A percentile compares a stretch with the other conserved stretches of the same genome.
Evolutionary conservation across 2,113 vertebrate genomes (phyloP).

Genomic region (Hyaena hyaena): DNA sequence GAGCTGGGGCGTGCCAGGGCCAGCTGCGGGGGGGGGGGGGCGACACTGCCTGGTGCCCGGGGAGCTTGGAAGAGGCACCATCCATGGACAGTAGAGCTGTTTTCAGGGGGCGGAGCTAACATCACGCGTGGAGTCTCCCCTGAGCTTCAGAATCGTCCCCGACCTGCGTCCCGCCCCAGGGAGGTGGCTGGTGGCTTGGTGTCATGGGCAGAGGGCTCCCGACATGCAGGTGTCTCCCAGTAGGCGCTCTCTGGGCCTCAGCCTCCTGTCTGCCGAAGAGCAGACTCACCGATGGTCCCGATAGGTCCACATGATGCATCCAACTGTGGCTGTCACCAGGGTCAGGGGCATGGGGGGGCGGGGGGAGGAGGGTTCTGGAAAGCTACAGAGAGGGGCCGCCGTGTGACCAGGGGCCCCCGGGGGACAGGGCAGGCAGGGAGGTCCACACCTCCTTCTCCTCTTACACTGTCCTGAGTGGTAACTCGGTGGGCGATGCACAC

Average conservation of each 20-base stretch:
- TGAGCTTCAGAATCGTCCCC: not conserved
- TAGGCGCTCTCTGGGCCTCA: not conserved
- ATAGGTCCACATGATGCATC: not conserved
- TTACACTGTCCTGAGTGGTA: no score
- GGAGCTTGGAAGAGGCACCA: not conserved
- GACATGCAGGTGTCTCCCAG: not conserved
- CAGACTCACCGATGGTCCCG: not conserved
- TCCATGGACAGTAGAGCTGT: not conserved
- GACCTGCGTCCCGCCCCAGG: not conserved
- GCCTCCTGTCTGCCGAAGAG: not conserved
- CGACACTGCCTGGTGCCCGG: not conserved
- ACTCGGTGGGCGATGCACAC: rapidly evolving
- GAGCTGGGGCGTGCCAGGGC: not conserved
- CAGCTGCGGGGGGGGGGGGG: not conserved
- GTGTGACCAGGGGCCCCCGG: not conserved
- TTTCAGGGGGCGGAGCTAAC: not conserved
- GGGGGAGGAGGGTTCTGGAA: not conserved
- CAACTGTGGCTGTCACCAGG: not conserved
- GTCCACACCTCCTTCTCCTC: not conserved
- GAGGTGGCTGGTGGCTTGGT: not conserved
- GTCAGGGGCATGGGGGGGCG: not conserved
- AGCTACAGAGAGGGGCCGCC: not conserved
- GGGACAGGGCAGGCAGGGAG: not conserved
- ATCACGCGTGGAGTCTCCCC: not conserved
- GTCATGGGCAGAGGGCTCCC: not conserved